A percentile compares a stretch with the other conserved stretches of the same genome.
Evolutionary conservation across 2,113 vertebrate species (phyloP).

Genomic region (Ramphastos sulfuratus): DNA sequence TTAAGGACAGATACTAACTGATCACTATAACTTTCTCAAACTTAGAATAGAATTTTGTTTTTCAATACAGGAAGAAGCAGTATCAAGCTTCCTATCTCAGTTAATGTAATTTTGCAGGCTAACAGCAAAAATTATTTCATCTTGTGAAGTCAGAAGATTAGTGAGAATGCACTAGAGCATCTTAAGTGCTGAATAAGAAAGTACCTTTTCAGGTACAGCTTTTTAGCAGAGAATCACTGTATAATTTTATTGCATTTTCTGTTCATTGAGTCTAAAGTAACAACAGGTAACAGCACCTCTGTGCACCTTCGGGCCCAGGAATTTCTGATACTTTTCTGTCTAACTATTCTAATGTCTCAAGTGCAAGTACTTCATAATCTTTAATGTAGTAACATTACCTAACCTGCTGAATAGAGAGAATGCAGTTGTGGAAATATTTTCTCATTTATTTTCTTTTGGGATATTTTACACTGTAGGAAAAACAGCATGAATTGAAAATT

Average conservation of each 20-base stretch:
- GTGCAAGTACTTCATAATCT: not conserved
- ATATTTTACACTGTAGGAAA: not conserved
- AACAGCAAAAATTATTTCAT: not conserved
- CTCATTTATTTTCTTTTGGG: not conserved
- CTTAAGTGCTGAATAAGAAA: not conserved
- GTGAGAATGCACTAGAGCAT: not conserved
- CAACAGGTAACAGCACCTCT: not conserved
- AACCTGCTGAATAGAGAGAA: not conserved
- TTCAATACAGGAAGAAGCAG: not conserved
- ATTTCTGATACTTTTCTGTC: not conserved
- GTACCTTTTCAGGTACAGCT: not conserved
- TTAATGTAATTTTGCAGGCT: not conserved
- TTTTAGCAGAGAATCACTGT: not conserved
- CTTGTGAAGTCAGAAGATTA: not conserved
- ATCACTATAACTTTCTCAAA: not conserved
- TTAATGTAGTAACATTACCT: rapidly evolving
- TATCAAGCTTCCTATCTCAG: not conserved
- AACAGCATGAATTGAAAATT: not conserved
- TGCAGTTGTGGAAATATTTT: not conserved
- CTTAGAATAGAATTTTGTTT: not conserved
- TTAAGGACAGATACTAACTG: not conserved
- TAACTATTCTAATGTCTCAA: not conserved
- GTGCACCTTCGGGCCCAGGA: not conserved
- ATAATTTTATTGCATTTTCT: not conserved
- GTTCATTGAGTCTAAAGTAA: not conserved